Evolutionary conservation across 2,888 invertebrate genomes (phyloP), one percentile per base, ranked within the genome.

Genomic region (Perizoma flavofasciatum): DNA sequence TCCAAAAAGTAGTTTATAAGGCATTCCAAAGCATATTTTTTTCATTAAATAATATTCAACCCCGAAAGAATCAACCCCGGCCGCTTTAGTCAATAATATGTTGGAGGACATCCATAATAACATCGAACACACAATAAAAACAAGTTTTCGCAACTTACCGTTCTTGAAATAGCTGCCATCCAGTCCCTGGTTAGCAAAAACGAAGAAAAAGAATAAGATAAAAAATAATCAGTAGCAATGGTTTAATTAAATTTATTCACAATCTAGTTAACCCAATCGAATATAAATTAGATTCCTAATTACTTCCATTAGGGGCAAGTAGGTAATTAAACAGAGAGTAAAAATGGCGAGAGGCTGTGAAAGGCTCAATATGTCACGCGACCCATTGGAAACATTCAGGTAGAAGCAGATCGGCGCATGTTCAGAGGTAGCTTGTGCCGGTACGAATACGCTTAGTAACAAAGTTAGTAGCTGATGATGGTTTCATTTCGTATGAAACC

Each of bases 111-210:
- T n/a, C n/a, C n/a, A n/a, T n/a, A n/a, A n/a, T n/a, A n/a, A n/a
- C n/a, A n/a, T n/a, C n/a, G n/a, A n/a, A n/a, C n/a, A n/a, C n/a
- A 22, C 22, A 22, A 22, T 22, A 22, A 22, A 22, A 22, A 22
- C 3, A 22, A 22, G 22, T 22, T 22, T 22, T 22, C 22, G 22
- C 3, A 5, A 93, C 95, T 94, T 89, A 96, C 95, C 83, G 96
- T 96, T 89, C 95, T 96, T 69, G 95, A 95, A 74, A 96, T 96
- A 55, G 96, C 96, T 57, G 95, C 93, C 93, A 96, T 95, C 96
- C 96, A 96, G 70, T 96, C 96, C 84, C 96, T 96, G 88, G 66
- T 83, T 65, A 75, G 82, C 86, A 74, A 72, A 74, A 82, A 75
- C 74, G 69, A 74, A 72, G 65, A 64, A 50, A 37, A 37, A 37